Base-by-base conservation (phyloP, 2,888 invertebrate species). In the Drosophila testacea region DNA sequence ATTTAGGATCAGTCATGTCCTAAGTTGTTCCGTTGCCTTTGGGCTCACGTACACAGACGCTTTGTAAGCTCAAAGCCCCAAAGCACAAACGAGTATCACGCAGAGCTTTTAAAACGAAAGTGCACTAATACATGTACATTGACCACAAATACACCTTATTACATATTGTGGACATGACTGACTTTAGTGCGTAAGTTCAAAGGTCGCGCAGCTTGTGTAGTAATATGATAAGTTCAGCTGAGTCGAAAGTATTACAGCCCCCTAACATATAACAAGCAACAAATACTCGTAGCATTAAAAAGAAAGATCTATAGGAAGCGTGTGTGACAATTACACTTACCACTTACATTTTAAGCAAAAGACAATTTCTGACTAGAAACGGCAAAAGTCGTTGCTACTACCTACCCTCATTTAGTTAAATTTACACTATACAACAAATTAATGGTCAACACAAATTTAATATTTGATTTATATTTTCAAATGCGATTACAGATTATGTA, bases 381-480 rank as follows among this genome's bases (percentile, higher is more conserved):
- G 62, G 16, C 55, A 0, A 30, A 1, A 41, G 42, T 51, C 60
- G 55, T 72, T 56, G 48, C 52, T 42, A 34, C 28, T 13, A 30
- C 41, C 46, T 42, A 2, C 36, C 46, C 38, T 7, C 46, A n/a
- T 27, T 73, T 71, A 81, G 83, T 79, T 71, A 38, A 72, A 64
- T 81, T 62, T 82, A 34, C 42, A 55, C 46, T 57, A 47, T 54
- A 48, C 48, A 66, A 54, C 51, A 62, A 39, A 50, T 4, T 47
- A 46, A 22, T 30, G n/a, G 32, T 44, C 42, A 59, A 46, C 11
- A 52, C n/a, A 61, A 51, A 73, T 63, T 69, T 62, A 61, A 73
- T 79, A 88, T 80, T 88, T 83, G 55, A 59, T 83, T 83, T 88
- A 73, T 88, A 85, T 88, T 82, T 82, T 50, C 27, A 57, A 47